Percentiles rank a stretch among this genome's conserved stretches.
phyloP scores from a whole-genome alignment of 2,888 invertebrate species.

The Tethea ocularis region DNA sequence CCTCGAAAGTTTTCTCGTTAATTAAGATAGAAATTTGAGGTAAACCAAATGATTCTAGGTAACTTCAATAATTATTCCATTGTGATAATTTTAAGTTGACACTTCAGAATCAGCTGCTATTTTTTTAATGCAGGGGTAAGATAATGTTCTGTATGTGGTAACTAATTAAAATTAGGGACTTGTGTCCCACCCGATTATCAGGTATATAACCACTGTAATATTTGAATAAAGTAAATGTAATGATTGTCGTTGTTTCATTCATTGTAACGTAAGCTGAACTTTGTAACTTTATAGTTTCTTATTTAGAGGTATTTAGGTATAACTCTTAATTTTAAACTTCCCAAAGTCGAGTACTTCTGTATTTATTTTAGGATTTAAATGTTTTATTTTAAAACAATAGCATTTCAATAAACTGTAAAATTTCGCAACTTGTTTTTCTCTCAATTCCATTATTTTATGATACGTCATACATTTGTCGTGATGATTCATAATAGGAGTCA shows the following conservation, averaged over 20 bases:
- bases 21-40: conserved; percentile 60
- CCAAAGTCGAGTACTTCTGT: conserved; percentile 4
- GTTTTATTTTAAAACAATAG: conserved; percentile 18
- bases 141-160: conserved; percentile 60
- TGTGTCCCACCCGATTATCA: conserved; percentile 61
- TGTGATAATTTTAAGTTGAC: conserved; percentile 78
- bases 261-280: conserved; percentile 1
- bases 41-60: conserved; percentile 74
- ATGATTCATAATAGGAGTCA: not conserved
- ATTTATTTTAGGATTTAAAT: conserved; percentile 14
- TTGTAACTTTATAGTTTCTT: conserved; percentile 1
- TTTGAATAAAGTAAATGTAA: conserved; percentile 72
- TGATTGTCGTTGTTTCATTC: conserved; percentile 39
- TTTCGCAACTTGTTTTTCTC: conserved; percentile 6
- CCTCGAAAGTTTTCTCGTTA: conserved; percentile 54
- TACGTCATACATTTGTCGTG: not conserved
- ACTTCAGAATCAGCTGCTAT: conserved; percentile 63
- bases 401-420: conserved; percentile 24
- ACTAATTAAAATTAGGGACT: conserved; percentile 67
- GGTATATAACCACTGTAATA: conserved; percentile 61
- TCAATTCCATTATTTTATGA: not conserved
- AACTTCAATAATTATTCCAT: conserved; percentile 72
- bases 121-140: conserved; percentile 55
- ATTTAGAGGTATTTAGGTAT: not conserved
- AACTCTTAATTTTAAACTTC: conserved; percentile 2